Base-by-base conservation (phyloP, 2,888 invertebrate species). In the Lasioglossum malachurum region DNA sequence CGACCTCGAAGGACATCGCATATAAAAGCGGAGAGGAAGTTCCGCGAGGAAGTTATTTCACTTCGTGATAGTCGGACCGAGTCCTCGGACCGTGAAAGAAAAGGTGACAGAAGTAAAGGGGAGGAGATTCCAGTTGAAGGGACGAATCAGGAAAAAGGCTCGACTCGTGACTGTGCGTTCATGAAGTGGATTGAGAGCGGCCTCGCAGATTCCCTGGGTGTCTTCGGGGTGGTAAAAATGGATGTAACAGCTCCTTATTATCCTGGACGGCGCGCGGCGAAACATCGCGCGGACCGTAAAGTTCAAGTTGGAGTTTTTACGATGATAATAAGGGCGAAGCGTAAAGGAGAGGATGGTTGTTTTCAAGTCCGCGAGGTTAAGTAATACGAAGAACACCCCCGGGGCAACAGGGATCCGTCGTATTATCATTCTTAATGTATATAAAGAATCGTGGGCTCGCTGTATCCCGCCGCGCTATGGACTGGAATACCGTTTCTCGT, bases 351-450 rank as follows among this genome's bases (percentile, higher is more conserved):
- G 38, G 38, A 27, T 14, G 14, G 38, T 14, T 46, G 72, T 73
- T 73, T 46, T 27, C 44, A 19, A 75, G 38, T 23, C 44, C 31
- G 5, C 19, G 31, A 41, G 35, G 44, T 41, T 76, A 46, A 23
- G 35, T 44, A 23, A 46, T 44, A 31, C 64, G 44, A 44, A 64
- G 46, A n/a, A 31, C 19, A 23, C 64, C 44, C 44, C 0, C 8
- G 27, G 27, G 27, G 41, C 31, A 35, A 44, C 35, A 31, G 60
- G 31, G 57, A 49, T 23, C 44, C 67, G 31, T 23, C 74, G 74
- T 53, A 49, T 74, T 74, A 74, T 49, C 23, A 76, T 73, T 60
- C 64, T 44, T 76, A 72, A 72, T 64, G 60, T 49, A n/a, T 78
- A 78, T 38, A 78, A 83, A 44, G 73, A 84, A 78, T 78, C 78